These are phyloP conservation scores for Bos indicus DNA, from an alignment of 2,113 vertebrate species.

Conservation along the genomic window DNA sequence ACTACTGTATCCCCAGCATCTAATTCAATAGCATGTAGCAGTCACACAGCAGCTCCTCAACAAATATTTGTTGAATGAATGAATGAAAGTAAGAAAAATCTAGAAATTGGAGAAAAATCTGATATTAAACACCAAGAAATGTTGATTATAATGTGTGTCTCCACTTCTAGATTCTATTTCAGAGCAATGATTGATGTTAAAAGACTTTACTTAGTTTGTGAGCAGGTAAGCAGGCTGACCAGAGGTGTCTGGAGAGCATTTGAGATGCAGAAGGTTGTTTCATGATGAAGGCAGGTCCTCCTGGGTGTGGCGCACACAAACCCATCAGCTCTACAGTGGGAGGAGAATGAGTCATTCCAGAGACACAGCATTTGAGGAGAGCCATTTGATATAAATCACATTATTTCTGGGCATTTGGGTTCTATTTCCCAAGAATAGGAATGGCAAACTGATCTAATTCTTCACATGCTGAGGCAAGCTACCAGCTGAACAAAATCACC, in stretches of 20 bases:
- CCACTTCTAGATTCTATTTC: background rate
- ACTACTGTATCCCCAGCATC: background rate
- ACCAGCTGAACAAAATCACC: background rate
- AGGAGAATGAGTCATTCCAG: background rate
- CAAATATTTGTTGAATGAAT: background rate
- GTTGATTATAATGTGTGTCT: rapidly evolving
- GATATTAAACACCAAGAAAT: background rate
- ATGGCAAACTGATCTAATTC: background rate
- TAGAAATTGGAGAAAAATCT: background rate
- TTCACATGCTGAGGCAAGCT: background rate
- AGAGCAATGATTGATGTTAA: background rate
- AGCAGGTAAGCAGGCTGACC: background rate
- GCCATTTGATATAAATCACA: background rate
- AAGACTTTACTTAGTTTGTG: background rate
- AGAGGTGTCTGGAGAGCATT: background rate
- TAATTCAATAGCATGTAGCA: background rate
- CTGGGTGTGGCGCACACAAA: background rate
- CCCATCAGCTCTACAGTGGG: background rate
- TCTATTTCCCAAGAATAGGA: background rate
- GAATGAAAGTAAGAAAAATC: background rate
- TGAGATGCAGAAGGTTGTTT: background rate
- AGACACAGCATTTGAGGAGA: background rate
- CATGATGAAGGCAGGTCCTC: background rate
- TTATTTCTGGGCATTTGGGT: background rate
- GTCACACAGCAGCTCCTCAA: background rate